Evolutionary conservation across 2,797 vertebrate species (phyloP).

Genomic region (Dicrostonyx torquatus): DNA sequence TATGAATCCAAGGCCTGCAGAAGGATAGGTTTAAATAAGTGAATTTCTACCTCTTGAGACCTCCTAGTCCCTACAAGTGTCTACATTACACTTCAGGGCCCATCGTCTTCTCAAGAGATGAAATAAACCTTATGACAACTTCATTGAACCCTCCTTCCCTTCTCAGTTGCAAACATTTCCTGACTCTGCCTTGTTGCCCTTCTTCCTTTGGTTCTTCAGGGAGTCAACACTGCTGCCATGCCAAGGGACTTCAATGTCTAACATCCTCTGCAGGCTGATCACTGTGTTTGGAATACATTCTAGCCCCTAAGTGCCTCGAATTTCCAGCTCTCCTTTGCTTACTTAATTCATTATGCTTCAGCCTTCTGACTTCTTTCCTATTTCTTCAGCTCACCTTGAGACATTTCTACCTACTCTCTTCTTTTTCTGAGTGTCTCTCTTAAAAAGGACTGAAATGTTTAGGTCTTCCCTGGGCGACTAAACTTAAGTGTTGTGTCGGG

Average conservation of each 20-base stretch:
- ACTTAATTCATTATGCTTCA: constrained; percentile 5
- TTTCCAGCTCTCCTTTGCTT: constrained; percentile 19
- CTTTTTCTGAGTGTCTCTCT: background rate
- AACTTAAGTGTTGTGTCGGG: background rate
- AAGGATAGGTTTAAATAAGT: background rate
- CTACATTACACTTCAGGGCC: background rate
- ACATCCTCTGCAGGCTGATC: background rate
- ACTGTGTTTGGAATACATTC: background rate
- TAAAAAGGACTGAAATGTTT: background rate
- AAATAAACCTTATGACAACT: background rate
- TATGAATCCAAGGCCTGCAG: background rate
- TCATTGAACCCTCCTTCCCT: background rate
- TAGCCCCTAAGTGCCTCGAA: background rate
- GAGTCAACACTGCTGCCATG: background rate
- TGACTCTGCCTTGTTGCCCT: background rate
- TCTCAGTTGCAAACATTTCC: constrained; percentile 21
- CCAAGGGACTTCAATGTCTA: background rate
- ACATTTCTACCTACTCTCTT: background rate
- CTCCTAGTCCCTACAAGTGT: background rate
- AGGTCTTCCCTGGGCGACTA: background rate
- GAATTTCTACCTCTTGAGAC: background rate
- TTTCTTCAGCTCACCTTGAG: background rate
- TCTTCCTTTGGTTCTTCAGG: background rate
- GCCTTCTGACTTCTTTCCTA: constrained; percentile 16
- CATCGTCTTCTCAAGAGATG: background rate